Conservation (phyloP, 2,888 invertebrate species). For the Drosophila falleni region DNA sequence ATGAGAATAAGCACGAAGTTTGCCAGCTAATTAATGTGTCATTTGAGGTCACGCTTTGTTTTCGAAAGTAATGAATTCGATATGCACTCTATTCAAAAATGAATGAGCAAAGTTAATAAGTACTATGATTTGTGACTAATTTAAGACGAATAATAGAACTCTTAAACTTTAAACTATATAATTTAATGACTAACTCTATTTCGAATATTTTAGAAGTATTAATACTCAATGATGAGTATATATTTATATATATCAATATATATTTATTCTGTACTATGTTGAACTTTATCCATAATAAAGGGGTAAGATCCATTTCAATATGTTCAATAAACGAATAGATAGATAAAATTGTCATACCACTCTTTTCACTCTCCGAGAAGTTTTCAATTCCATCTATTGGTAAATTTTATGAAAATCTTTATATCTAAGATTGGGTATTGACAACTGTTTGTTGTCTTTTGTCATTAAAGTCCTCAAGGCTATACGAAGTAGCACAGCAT, state of each 20-base stretch:
- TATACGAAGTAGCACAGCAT: constrained; percentile 43
- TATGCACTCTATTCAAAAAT: constrained; percentile 3
- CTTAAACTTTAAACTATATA: neutral
- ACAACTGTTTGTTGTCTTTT: constrained; percentile 34
- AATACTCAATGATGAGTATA: too few species aligned
- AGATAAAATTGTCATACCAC: too few species aligned
- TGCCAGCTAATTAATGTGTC: constrained; percentile 31
- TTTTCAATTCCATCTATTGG: constrained; percentile 1
- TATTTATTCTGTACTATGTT: neutral
- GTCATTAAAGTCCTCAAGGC: constrained; percentile 36
- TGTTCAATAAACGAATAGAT: neutral
- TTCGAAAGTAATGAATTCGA: constrained; percentile 24
- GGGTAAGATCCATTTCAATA: neutral
- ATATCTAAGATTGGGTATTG: neutral
- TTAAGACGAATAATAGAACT: neutral
- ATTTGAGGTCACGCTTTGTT: constrained; percentile 28
- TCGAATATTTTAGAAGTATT: too few species aligned
- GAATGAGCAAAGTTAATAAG: neutral
- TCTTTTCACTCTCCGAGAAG: neutral
- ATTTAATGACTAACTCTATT: too few species aligned
- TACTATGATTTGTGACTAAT: neutral
- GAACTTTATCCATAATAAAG: neutral
- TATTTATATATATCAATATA: too few species aligned
- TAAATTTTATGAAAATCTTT: neutral
- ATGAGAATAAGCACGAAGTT: constrained; percentile 47